A percentile compares a stretch with the other conserved stretches of the same genome.
These are phyloP conservation scores for Chrysolina haemoptera DNA, from an alignment of 2,888 invertebrate species.

Conservation along the genomic window DNA sequence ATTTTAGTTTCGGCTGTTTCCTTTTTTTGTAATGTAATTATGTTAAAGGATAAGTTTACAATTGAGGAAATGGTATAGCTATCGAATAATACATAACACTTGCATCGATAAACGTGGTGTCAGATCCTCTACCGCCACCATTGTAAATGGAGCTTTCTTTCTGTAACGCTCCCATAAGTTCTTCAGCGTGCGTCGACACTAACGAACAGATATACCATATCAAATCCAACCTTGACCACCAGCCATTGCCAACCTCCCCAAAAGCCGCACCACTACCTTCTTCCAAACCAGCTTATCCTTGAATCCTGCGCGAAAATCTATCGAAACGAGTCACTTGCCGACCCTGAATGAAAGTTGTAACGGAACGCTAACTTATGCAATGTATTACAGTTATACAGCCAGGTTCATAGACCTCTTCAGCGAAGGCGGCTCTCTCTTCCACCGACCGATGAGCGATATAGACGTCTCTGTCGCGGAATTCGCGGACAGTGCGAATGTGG, in stretches of 20 bases:
- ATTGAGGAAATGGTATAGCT: no score
- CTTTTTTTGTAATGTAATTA: no score
- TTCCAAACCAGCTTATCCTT: constrained; percentile 15
- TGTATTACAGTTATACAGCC: constrained; percentile 61
- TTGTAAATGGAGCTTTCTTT: no score
- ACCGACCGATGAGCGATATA: neutral
- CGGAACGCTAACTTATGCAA: constrained; percentile 63
- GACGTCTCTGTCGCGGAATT: constrained; percentile 52
- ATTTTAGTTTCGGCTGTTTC: no score
- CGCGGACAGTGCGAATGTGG: constrained; percentile 58
- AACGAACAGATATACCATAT: neutral
- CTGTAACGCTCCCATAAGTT: neutral
- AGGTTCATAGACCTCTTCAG: constrained; percentile 59
- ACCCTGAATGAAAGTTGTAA: constrained; percentile 63
- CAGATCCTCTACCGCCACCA: no score
- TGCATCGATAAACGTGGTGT: no score
- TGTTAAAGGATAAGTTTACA: no score
- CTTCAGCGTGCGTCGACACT: neutral
- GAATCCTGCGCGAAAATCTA: constrained; percentile 25
- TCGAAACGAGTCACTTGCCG: constrained; percentile 49
- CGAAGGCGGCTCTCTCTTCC: constrained; percentile 24
- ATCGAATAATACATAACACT: no score
- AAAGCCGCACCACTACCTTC: constrained; percentile 31
- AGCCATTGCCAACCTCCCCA: constrained; percentile 30
- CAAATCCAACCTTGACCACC: constrained; percentile 40